Conservation (phyloP, 2,888 invertebrate species). For the Drosophila lutescens region DNA sequence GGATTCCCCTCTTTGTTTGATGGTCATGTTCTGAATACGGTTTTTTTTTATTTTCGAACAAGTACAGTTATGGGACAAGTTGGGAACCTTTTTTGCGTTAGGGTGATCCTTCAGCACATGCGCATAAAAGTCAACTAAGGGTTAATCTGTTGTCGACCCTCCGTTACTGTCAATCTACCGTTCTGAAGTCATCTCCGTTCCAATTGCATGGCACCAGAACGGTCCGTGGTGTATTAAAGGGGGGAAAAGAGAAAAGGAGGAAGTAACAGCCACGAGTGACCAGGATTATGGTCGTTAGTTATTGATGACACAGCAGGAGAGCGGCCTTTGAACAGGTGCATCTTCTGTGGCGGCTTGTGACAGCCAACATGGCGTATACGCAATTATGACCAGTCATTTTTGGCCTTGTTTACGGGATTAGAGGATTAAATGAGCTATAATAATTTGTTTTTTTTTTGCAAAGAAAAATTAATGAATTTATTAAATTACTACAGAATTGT, state of each 20-base stretch:
- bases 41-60: conserved; percentile 1
- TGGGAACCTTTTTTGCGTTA: conserved; percentile 4
- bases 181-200: conserved; percentile 34
- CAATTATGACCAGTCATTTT: conserved; percentile 5
- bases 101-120: conserved; percentile 33
- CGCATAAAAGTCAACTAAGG: conserved; percentile 28
- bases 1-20: conserved; percentile 20
- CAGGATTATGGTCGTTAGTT: conserved; percentile 48
- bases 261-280: conserved; percentile 4
- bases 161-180: conserved; percentile 18
- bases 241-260: neutral
- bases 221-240: neutral
- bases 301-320: conserved; percentile 38
- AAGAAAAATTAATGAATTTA: neutral
- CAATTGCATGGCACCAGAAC: conserved; percentile 18
- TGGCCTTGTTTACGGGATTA: conserved; percentile 1
- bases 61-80: conserved; percentile 41
- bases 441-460: neutral
- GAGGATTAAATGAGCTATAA: neutral
- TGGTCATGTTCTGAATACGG: conserved; percentile 65
- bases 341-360: conserved; percentile 2
- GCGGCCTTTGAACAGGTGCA: conserved; percentile 29
- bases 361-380: conserved; percentile 29
- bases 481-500: neutral
- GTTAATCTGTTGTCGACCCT: conserved; percentile 21